A percentile compares a stretch with the other conserved stretches of the same genome.
phyloP scores from a whole-genome alignment of 1,140 invertebrate species.

The Drosophila mayri region DNA sequence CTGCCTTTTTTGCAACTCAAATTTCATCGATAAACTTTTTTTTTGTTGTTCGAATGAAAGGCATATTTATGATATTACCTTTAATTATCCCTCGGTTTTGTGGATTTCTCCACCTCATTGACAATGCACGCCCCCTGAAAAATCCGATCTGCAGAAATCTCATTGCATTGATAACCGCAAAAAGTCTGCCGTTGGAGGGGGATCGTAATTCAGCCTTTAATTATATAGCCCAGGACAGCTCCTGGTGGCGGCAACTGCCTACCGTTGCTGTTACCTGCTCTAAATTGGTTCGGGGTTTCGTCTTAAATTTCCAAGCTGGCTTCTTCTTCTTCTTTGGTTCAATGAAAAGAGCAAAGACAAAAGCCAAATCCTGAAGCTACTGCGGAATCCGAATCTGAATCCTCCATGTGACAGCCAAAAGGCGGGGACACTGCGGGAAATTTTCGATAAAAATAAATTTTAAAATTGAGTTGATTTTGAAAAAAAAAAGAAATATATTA shows the following conservation, averaged over 20 bases:
- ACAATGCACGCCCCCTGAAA: constrained; percentile 39
- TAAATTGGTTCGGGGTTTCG: constrained; percentile 30
- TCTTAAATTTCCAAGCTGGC: constrained; percentile 44
- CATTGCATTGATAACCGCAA: constrained; percentile 36
- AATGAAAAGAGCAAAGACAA: constrained; percentile 43
- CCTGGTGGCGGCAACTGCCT: neutral
- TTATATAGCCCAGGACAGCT: constrained; percentile 34
- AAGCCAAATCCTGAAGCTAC: constrained; percentile 33
- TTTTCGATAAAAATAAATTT: neutral
- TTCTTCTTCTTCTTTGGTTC: neutral
- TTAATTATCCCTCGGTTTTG: constrained; percentile 32
- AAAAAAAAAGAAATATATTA: neutral
- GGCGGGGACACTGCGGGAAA: constrained; percentile 8
- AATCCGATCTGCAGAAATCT: constrained; percentile 14
- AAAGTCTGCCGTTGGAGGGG: constrained; percentile 14
- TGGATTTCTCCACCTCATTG: constrained; percentile 48
- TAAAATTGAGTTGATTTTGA: neutral
- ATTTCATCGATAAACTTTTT: constrained; percentile 33
- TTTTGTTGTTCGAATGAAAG: neutral
- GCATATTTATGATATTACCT: constrained; percentile 43
- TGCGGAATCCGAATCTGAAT: constrained; percentile 16
- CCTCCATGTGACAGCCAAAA: constrained; percentile 22
- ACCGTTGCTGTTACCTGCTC: constrained; percentile 42
- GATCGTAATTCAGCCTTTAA: constrained; percentile 46
- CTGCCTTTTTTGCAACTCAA: constrained; percentile 24